Base-by-base conservation (phyloP, 2,888 invertebrate species). In the Andrena flavipes region DNA sequence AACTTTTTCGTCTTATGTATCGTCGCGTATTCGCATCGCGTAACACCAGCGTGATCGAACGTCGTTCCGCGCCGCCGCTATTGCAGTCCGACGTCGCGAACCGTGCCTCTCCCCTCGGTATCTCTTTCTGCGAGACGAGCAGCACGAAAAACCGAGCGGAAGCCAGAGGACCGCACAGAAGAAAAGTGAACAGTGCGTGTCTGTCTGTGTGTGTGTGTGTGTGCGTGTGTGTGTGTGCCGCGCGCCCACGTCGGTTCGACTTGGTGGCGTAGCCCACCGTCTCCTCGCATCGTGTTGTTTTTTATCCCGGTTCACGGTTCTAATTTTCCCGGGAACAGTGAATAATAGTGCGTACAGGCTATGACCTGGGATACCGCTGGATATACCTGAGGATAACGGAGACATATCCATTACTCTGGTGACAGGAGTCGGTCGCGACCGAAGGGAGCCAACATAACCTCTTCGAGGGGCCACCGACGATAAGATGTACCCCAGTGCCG, bases 401-500 rank as follows among this genome's bases (percentile, higher is more conserved):
- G 83, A 80, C 63, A 62, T 70, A 77, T 83, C 84, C 83, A 75
- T 80, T 79, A 76, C 69, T 69, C 74, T 76, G 56, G 56, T 76
- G 83, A 74, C 71, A 73, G 84, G 82, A 76, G 54, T 72, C 54
- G 62, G 62, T 42, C 77, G 84, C 62, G 74, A 78, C 75, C 59
- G 74, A 48, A 79, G 80, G 85, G 71, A 77, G 60, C 42, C 75
- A 62, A 73, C 79, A 64, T 72, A 81, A 84, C 85, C 84, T 85
- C 85, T 78, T 84, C n/a, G 84, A 84, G 79, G 42, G 76, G 71
- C 13, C 69, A 70, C 65, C 65, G 80, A 83, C 78, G 80, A 82
- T 68, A 91, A 90, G 90, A 93, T 92, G 93, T 93, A 93, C 83
- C 92, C 92, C 68, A 92, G 91, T 87, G 91, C 93, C 88, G 90